Base-by-base conservation (phyloP, 2,888 invertebrate species). In the Tachystola acroxantha region DNA sequence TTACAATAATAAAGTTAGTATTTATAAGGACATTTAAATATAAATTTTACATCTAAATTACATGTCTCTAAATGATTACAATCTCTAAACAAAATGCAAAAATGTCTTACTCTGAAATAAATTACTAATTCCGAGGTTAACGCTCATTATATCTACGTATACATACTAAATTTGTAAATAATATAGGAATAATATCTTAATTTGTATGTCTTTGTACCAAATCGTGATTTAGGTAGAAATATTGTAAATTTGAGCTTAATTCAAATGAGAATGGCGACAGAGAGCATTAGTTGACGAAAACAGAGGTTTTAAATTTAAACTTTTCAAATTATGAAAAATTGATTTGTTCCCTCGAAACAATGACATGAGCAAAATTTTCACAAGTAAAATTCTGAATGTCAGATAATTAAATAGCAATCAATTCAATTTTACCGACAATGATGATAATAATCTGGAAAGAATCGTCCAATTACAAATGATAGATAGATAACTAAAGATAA, bases 161-260 rank as follows among this genome's bases (percentile, higher is more conserved):
- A 62, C 39, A 42, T 46, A 53, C 70, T 77, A 74, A 64, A 63
- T 76, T 80, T 79, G 74, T 81, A 69, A 71, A 77, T 66, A 70
- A 72, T 59, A 63, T 71, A 77, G 63, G 65, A 71, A 76, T 79
- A 77, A 75, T 79, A 80, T 74, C 77, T 81, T 77, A 79, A 68
- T 79, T 84, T 81, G 81, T 81, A 76, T 78, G 69, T 78, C 62
- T 85, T 85, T 85, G 85, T 85, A 85, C 85, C 82, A 81, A 81
- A 80, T 68, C 55, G 64, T 74, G 61, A 63, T 69, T 65, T 51
- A 61, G 64, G 58, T 54, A 60, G 53, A 63, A 52, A 51, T 58
- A 57, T 62, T 53, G 53, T 45, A 60, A 68, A 64, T 66, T 71
- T 66, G 66, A 65, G 67, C 66, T 62, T 64, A 40, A 48, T 52